Evolutionary conservation across 2,113 vertebrate genomes (phyloP).

Genomic region (Bothrops jararaca): DNA sequence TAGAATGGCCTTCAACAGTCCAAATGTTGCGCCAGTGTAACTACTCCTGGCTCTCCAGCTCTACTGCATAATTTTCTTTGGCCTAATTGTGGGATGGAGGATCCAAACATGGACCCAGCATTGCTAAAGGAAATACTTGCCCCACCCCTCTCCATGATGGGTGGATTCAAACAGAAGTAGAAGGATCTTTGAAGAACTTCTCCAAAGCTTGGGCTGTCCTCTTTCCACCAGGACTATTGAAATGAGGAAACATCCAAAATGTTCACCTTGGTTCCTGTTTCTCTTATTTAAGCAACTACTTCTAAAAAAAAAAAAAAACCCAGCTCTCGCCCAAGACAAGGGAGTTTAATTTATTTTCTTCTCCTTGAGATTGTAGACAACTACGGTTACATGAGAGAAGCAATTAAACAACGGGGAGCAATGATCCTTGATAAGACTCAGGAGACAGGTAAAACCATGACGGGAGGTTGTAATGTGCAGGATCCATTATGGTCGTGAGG

Average conservation of each 20-base stretch:
- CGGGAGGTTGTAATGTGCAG: background rate
- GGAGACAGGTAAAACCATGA: background rate
- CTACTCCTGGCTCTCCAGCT: background rate
- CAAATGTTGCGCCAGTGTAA: background rate
- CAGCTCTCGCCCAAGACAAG: background rate
- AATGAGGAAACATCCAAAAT: background rate
- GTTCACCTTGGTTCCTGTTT: background rate
- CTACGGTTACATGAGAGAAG: slow-evolving; percentile 4
- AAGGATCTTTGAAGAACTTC: background rate
- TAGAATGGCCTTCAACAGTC: background rate
- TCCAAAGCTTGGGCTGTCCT: background rate
- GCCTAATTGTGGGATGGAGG: background rate
- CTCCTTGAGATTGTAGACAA: slow-evolving; percentile 11
- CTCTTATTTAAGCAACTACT: background rate
- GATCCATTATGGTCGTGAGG: background rate
- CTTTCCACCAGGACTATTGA: background rate
- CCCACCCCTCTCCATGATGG: background rate
- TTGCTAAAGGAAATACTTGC: background rate
- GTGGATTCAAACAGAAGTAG: background rate
- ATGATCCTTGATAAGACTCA: background rate
- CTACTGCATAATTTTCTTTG: background rate
- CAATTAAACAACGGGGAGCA: background rate
- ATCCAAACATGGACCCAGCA: background rate
- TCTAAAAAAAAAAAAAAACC: background rate
- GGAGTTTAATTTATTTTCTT: background rate